phyloP scores from a whole-genome alignment of 2,797 vertebrate species.

The Ateles fusciceps region DNA sequence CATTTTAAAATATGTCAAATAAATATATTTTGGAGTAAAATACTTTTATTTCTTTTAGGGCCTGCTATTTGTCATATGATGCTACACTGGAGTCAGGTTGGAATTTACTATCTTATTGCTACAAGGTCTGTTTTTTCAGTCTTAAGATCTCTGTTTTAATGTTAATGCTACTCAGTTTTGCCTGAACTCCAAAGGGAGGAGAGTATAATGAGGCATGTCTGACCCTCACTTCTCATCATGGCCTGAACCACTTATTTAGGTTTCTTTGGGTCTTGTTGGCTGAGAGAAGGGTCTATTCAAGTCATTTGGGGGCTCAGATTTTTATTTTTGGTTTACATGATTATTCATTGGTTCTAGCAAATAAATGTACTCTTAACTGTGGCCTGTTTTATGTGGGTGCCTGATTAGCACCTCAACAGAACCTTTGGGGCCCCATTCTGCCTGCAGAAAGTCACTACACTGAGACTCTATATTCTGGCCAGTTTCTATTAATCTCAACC shows the following conservation, averaged over 20 bases:
- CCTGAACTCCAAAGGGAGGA: background rate
- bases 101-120: too few relatives aligned
- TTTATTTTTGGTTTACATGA: background rate
- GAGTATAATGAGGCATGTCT: background rate
- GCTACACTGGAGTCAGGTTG: too few relatives aligned
- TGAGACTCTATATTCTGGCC: background rate
- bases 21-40: too few relatives aligned
- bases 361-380: background rate
- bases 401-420: background rate
- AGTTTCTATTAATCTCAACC: background rate
- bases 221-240: background rate
- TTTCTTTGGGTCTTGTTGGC: background rate
- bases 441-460: background rate
- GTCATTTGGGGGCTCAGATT: background rate
- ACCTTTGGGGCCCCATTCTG: background rate
- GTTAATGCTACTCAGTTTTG: background rate
- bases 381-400: background rate
- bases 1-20: too few relatives aligned
- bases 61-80: too few relatives aligned
- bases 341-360: constrained; percentile 1
- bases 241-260: background rate
- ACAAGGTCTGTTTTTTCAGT: too few relatives aligned
- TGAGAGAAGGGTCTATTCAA: background rate
- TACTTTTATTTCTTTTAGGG: too few relatives aligned
- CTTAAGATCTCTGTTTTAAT: background rate